phyloP scores from a whole-genome alignment of 2,113 vertebrate genomes.

The Pollachius pollachius region DNA sequence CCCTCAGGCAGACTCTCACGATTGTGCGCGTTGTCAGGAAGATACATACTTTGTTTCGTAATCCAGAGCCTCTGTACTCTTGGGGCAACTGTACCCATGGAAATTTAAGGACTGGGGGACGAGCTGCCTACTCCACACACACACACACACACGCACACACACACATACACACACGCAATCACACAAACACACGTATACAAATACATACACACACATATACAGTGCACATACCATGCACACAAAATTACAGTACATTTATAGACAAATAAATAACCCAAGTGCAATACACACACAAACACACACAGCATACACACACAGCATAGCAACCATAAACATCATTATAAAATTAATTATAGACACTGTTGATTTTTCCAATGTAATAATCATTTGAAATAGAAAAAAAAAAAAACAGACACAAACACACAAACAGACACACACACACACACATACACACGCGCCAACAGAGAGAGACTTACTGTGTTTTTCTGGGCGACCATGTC shows the following conservation, averaged over 20 bases:
- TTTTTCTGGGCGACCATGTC: slow-evolving; percentile 93
- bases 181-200: slow-evolving; percentile 22
- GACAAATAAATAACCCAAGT: slow-evolving; percentile 9
- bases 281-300: background rate
- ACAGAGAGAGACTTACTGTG: slow-evolving; percentile 84
- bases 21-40: slow-evolving; percentile 46
- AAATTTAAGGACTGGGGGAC: slow-evolving; percentile 69
- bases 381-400: background rate
- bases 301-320: background rate
- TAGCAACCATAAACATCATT: background rate
- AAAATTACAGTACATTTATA: slow-evolving; percentile 19
- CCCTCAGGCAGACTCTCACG: background rate
- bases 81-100: slow-evolving; percentile 80
- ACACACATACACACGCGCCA: slow-evolving; percentile 47
- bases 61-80: slow-evolving; percentile 80
- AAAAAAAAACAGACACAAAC: background rate
- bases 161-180: slow-evolving; percentile 25
- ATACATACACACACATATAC: slow-evolving; percentile 13
- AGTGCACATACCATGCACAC: slow-evolving; percentile 4
- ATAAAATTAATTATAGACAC: too few species aligned
- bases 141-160: slow-evolving; percentile 28
- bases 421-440: slow-evolving; percentile 24
- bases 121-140: slow-evolving; percentile 69
- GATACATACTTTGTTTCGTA: slow-evolving; percentile 84
- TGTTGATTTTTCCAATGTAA: too few species aligned